phyloP scores from a whole-genome alignment of 2,888 invertebrate genomes.

The Pristionchus mayeri region DNA sequence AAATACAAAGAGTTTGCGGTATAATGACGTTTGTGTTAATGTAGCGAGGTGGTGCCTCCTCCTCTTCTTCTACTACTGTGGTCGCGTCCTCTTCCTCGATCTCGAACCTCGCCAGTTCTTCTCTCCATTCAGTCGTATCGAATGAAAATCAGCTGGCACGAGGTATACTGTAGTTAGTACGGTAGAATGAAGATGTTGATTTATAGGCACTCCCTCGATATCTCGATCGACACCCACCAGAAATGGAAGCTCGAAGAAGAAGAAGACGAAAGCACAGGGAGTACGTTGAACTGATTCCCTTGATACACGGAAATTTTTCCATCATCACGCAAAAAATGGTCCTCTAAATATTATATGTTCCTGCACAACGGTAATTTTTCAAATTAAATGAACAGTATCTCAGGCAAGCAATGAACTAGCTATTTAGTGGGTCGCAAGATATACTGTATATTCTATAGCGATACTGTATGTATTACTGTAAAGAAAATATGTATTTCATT shows the following conservation, averaged over 20 bases:
- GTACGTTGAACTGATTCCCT: background rate
- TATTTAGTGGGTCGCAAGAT: no score
- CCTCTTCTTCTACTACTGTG: background rate
- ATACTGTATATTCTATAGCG: no score
- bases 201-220: background rate
- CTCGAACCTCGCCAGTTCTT: background rate
- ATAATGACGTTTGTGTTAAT: no score
- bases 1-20: no score
- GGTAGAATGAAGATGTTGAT: background rate
- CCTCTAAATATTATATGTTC: no score
- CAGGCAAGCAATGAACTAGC: no score
- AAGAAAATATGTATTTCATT: no score
- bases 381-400: no score
- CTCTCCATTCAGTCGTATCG: background rate
- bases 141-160: background rate
- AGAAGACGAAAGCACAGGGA: background rate
- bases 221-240: background rate
- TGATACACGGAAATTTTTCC: background rate
- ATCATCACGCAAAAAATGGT: no score
- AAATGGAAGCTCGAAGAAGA: constrained; percentile 4
- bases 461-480: no score
- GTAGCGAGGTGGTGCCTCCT: background rate
- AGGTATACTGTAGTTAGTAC: constrained; percentile 20
- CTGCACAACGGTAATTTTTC: no score
- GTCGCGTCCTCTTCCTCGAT: background rate